These are phyloP conservation scores for Aphaenogaster floridana DNA, from an alignment of 1,140 invertebrate species.

Conservation along the genomic window DNA sequence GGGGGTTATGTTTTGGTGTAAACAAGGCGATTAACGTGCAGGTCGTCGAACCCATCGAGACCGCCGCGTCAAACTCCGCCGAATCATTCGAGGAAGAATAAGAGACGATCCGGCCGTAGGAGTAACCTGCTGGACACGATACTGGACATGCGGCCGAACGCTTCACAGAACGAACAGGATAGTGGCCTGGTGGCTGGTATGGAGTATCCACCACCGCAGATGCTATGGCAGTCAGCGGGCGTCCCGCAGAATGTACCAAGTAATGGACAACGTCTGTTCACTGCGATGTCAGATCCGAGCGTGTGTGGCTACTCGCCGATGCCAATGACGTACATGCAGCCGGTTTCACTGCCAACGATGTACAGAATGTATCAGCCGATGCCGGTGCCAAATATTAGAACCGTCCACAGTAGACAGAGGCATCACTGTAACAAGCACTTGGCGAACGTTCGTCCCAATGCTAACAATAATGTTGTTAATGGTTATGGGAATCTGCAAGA, in stretches of 20 bases:
- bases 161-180: constrained; percentile 35
- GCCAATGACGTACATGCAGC: constrained; percentile 87
- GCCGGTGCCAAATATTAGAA: constrained; percentile 77
- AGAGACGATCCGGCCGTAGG: constrained; percentile 65
- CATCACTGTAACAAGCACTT: constrained; percentile 67
- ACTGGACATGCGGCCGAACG: constrained; percentile 39
- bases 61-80: constrained; percentile 19
- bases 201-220: constrained; percentile 52
- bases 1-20: constrained; percentile 16
- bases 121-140: constrained; percentile 19
- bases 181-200: constrained; percentile 29
- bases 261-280: constrained; percentile 85
- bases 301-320: constrained; percentile 86
- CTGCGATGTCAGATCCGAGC: constrained; percentile 86
- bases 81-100: constrained; percentile 60
- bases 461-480: constrained; percentile 77
- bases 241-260: constrained; percentile 53
- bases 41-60: constrained; percentile 49
- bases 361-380: constrained; percentile 82
- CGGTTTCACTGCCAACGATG: constrained; percentile 86
- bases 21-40: constrained; percentile 4
- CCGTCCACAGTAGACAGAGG: constrained; percentile 72
- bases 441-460: constrained; percentile 42
- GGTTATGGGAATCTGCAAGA: constrained; percentile 81
- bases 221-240: constrained; percentile 67